phyloP scores from a whole-genome alignment of 1,140 invertebrate genomes.

The Prorops nasuta region DNA sequence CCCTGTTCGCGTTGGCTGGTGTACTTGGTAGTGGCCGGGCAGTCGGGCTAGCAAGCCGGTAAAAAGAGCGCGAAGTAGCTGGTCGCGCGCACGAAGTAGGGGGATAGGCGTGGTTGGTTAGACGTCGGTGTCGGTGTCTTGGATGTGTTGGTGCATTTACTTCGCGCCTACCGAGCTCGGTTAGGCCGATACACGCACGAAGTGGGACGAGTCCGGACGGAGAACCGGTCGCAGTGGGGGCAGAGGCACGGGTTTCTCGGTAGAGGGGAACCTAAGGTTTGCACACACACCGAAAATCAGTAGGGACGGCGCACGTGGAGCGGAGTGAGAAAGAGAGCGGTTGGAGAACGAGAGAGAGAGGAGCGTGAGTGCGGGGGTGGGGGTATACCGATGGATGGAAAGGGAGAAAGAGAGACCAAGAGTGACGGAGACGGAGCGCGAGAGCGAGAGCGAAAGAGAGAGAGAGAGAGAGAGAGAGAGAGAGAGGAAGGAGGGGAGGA shows the following conservation, averaged over 20 bases:
- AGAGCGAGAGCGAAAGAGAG: not conserved
- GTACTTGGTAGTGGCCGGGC: too few relatives aligned
- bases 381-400: not conserved
- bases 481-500: slow-evolving; percentile 21
- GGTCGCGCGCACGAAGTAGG: slow-evolving; percentile 30
- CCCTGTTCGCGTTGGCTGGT: too few relatives aligned
- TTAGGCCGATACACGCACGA: slow-evolving; percentile 17
- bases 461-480: not conserved
- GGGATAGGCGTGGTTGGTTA: slow-evolving; percentile 41
- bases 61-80: slow-evolving; percentile 33
- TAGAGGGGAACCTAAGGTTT: slow-evolving; percentile 24
- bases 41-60: slow-evolving; percentile 25
- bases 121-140: slow-evolving; percentile 23
- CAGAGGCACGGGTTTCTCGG: slow-evolving; percentile 11
- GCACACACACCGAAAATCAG: slow-evolving; percentile 19
- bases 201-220: slow-evolving; percentile 21
- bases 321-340: not conserved
- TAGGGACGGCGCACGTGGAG: slow-evolving; percentile 23
- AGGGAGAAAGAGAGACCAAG: not conserved
- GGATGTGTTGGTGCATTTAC: slow-evolving; percentile 40
- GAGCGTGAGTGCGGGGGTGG: not conserved
- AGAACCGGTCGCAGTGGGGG: not conserved
- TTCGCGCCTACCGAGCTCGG: slow-evolving; percentile 36
- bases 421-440: too few relatives aligned
- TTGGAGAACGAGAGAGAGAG: too few relatives aligned